Percentiles rank a stretch among this genome's conserved stretches.
These are phyloP conservation scores for Globodera rostochiensis DNA, from an alignment of 1,140 invertebrate genomes.

Conservation along the genomic window DNA sequence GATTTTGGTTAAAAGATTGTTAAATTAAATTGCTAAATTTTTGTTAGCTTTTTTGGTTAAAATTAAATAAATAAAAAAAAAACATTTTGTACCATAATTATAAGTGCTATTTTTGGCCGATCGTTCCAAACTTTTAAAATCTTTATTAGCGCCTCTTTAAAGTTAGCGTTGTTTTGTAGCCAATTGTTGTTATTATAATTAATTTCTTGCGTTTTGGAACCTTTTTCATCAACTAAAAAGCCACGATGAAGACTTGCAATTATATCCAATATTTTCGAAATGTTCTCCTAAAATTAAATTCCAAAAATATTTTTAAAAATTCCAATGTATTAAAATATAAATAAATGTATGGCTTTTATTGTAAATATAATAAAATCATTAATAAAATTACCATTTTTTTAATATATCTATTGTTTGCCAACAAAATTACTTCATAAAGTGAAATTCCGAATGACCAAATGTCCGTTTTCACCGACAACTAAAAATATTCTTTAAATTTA, in stretches of 20 bases:
- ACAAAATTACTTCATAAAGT: background rate
- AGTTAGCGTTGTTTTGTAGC: background rate
- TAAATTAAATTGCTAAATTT: no score
- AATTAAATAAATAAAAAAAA: no score
- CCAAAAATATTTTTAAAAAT: background rate
- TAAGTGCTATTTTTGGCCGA: background rate
- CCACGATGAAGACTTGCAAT: background rate
- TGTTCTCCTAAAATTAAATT: background rate
- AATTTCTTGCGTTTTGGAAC: background rate
- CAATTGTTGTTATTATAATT: background rate
- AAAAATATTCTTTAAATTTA: no score
- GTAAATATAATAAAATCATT: no score
- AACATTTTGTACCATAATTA: background rate
- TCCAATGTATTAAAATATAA: no score
- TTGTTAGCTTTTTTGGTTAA: no score
- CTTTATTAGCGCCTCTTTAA: background rate
- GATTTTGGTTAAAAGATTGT: no score
- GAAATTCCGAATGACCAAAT: slow-evolving; percentile 1
- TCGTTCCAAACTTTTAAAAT: background rate
- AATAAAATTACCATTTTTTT: background rate
- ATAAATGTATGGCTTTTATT: no score
- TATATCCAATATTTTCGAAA: background rate
- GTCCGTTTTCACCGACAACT: background rate
- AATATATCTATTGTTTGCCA: background rate
- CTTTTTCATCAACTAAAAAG: background rate